Percentiles rank a stretch among this genome's conserved stretches.
These are phyloP conservation scores for Andrena haemorrhoa DNA, from an alignment of 2,888 invertebrate species.

Conservation along the genomic window DNA sequence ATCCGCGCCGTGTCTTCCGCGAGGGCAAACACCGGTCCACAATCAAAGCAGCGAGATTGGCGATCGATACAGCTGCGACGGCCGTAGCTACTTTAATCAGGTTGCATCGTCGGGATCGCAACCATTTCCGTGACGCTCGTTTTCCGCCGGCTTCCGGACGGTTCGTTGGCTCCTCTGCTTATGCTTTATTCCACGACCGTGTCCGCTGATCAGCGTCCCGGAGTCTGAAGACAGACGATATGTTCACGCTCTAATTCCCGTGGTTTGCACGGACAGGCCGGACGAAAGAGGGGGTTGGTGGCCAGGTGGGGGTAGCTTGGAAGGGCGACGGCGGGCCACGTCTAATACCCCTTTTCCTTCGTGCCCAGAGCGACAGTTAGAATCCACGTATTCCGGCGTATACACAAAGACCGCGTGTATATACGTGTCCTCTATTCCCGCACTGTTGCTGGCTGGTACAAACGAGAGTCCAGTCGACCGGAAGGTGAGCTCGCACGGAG, in stretches of 20 bases:
- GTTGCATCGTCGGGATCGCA: slow-evolving; percentile 6
- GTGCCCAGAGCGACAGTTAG: slow-evolving; percentile 60
- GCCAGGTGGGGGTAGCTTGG: neutral
- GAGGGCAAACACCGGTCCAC: neutral
- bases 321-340: slow-evolving; percentile 2
- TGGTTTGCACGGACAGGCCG: slow-evolving; percentile 24
- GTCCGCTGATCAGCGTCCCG: slow-evolving; percentile 58
- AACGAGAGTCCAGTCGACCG: slow-evolving; percentile 67
- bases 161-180: slow-evolving; percentile 11
- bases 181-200: slow-evolving; percentile 56
- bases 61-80: slow-evolving; percentile 30
- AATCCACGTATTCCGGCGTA: slow-evolving; percentile 53
- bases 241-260: slow-evolving; percentile 71
- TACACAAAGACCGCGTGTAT: slow-evolving; percentile 29
- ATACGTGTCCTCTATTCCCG: slow-evolving; percentile 50
- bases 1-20: neutral
- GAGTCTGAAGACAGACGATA: slow-evolving; percentile 55
- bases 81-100: slow-evolving; percentile 23
- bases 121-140: neutral
- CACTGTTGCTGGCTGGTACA: slow-evolving; percentile 45
- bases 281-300: neutral
- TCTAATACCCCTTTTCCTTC: slow-evolving; percentile 54
- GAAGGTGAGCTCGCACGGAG: slow-evolving; percentile 58
- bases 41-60: neutral
- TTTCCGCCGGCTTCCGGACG: slow-evolving; percentile 2